Conservation (phyloP, 2,888 invertebrate species). For the Acleris laterana region DNA sequence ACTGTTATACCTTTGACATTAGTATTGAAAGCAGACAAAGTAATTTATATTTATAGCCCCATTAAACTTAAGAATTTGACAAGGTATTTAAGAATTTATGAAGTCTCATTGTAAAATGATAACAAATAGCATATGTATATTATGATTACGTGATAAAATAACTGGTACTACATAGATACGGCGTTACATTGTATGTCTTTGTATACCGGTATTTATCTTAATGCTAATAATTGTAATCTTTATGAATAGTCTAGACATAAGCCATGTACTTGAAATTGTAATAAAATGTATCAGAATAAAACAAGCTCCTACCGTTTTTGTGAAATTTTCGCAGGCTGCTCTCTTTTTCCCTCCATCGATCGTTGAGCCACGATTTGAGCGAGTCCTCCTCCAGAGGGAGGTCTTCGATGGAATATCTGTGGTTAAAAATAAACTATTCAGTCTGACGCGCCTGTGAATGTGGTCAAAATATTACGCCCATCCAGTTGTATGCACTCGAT, state of each 20-base stretch:
- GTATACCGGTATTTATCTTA: neutral
- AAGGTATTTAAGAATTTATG: too few species aligned
- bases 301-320: constrained; percentile 73
- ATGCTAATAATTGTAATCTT: constrained; percentile 27
- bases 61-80: too few species aligned
- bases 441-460: too few species aligned
- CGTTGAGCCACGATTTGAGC: constrained; percentile 86
- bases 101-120: constrained; percentile 4
- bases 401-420: constrained; percentile 84
- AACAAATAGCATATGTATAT: neutral
- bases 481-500: too few species aligned
- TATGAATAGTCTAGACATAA: constrained; percentile 16
- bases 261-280: constrained; percentile 15
- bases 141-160: constrained; percentile 9
- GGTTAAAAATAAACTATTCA: too few species aligned
- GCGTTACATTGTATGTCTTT: neutral
- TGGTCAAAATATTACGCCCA: too few species aligned
- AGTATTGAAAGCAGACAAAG: too few species aligned
- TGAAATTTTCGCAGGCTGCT: constrained; percentile 84
- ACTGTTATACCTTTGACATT: too few species aligned
- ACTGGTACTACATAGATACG: constrained; percentile 17
- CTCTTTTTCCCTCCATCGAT: constrained; percentile 88
- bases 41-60: too few species aligned
- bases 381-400: constrained; percentile 84
- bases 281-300: constrained; percentile 40